These are phyloP conservation scores for Conomelus anceps DNA, from an alignment of 2,888 invertebrate genomes.

Conservation along the genomic window DNA sequence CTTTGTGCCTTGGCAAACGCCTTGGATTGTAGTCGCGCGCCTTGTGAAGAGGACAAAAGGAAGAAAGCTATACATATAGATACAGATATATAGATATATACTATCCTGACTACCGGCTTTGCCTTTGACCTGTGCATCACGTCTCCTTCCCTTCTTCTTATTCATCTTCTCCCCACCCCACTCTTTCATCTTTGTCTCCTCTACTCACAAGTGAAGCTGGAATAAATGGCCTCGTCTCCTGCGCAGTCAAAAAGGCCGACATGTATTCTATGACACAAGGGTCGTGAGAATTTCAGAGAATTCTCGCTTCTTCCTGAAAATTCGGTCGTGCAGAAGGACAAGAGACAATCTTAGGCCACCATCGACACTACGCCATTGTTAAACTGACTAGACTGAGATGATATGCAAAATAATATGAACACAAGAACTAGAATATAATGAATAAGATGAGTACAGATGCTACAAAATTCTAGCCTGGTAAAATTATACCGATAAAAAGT, in stretches of 20 bases:
- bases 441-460: too few relatives aligned
- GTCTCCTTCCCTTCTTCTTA: too few relatives aligned
- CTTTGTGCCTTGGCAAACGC: neutral
- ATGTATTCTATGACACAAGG: neutral
- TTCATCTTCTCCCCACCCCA: too few relatives aligned
- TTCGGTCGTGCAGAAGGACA: neutral
- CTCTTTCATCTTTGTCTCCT: too few relatives aligned
- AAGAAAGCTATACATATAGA: neutral
- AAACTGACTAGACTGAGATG: too few relatives aligned
- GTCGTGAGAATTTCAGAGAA: neutral
- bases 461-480: too few relatives aligned
- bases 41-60: neutral
- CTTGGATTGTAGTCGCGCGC: neutral
- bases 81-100: neutral
- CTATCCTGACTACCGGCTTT: too few relatives aligned
- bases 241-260: neutral
- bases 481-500: too few relatives aligned
- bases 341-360: neutral
- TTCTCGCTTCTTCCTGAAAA: neutral
- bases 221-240: too few relatives aligned
- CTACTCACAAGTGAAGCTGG: neutral
- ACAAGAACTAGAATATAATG: too few relatives aligned
- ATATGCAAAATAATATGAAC: too few relatives aligned
- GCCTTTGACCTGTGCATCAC: too few relatives aligned
- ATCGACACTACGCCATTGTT: neutral